Conservation (phyloP, 2,113 vertebrate genomes). For the Scartelaos histophorus region DNA sequence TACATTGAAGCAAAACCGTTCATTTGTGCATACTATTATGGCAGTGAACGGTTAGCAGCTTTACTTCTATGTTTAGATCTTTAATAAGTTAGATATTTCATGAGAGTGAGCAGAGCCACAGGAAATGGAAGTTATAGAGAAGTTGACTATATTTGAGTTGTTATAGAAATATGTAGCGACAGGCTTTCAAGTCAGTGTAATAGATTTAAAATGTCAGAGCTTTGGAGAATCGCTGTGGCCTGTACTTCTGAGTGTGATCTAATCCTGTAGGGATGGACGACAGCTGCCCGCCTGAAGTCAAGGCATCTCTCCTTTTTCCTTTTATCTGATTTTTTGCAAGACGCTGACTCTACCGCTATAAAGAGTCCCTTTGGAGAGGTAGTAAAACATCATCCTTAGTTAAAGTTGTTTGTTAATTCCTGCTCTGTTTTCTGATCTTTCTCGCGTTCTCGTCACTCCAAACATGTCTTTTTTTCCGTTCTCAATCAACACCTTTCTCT, state of each 20-base stretch:
- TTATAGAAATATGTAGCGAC: slow-evolving; percentile 24
- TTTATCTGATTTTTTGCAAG: slow-evolving; percentile 15
- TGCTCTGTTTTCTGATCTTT: slow-evolving; percentile 8
- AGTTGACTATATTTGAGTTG: slow-evolving; percentile 31
- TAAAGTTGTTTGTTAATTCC: slow-evolving; percentile 9
- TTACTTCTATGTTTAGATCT: too few species aligned
- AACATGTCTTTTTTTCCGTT: background rate
- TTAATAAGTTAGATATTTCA: too few species aligned
- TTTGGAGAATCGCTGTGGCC: slow-evolving; percentile 15
- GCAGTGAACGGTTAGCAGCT: too few species aligned
- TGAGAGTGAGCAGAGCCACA: slow-evolving; percentile 19
- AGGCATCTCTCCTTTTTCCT: slow-evolving; percentile 11
- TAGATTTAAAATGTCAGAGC: slow-evolving; percentile 55
- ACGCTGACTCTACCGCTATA: slow-evolving; percentile 15
- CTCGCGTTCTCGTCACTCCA: slow-evolving; percentile 1
- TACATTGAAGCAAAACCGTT: background rate
- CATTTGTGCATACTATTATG: too few species aligned
- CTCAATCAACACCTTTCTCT: slow-evolving; percentile 8
- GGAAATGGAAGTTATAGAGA: slow-evolving; percentile 16
- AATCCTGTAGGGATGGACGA: slow-evolving; percentile 24
- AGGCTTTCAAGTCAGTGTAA: slow-evolving; percentile 45
- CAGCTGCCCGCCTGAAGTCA: slow-evolving; percentile 27
- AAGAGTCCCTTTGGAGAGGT: slow-evolving; percentile 8
- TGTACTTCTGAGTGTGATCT: slow-evolving; percentile 13
- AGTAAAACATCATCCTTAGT: background rate